phyloP scores from a whole-genome alignment of 2,797 vertebrate genomes.

The Manis crassicaudata region DNA sequence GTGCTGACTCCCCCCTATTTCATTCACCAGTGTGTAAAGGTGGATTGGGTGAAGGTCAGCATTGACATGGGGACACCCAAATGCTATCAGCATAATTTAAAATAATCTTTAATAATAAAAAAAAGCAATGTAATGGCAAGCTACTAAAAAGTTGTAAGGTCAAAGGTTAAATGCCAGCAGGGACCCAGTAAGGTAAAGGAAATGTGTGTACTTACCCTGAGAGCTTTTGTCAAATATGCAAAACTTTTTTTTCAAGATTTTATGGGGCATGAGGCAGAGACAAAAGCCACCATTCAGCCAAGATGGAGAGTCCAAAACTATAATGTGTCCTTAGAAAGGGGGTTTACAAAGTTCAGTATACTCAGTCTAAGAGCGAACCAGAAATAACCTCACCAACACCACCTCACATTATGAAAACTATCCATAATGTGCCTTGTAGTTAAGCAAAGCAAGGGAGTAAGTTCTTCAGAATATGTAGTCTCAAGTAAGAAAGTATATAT shows the following conservation, averaged over 20 bases:
- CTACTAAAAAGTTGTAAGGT: neutral
- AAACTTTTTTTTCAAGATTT: neutral
- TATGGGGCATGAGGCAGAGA: neutral
- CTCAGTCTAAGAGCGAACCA: neutral
- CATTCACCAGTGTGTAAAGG: neutral
- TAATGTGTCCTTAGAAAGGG: neutral
- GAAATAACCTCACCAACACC: neutral
- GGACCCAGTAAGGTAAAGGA: neutral
- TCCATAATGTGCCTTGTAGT: neutral
- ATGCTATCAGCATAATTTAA: neutral
- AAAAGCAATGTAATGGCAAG: neutral
- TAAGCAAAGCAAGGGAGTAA: neutral
- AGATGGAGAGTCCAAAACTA: neutral
- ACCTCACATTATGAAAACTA: neutral
- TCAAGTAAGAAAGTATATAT: neutral
- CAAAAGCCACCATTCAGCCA: neutral
- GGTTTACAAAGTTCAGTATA: neutral
- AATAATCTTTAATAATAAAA: neutral
- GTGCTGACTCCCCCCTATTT: neutral
- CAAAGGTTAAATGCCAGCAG: neutral
- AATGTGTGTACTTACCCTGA: neutral
- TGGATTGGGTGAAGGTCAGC: neutral
- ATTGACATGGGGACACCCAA: neutral
- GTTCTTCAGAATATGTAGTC: neutral
- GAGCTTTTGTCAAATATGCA: neutral